Evolutionary conservation across 2,888 invertebrate species (phyloP), one percentile per base, ranked within the genome.

Genomic region (Spicauda simplicius): DNA sequence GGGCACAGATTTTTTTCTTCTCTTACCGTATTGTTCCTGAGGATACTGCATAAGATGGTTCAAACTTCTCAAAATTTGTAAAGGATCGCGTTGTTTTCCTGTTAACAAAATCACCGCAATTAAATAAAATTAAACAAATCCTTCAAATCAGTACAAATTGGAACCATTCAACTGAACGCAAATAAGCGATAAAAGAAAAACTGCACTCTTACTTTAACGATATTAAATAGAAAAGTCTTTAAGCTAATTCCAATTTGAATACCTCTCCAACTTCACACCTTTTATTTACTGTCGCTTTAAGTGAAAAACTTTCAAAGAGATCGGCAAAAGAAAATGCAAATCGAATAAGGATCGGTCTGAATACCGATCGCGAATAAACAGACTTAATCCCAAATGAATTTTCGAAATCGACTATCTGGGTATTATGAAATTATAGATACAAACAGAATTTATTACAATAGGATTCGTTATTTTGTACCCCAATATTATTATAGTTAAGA

Each of bases 81-180:
- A 76, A 10, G 92, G 81, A 76, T 92, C 91, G 7, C 90, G 83
- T 65, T 84, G 87, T 81, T 91, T 91, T 58, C 90, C 92, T 92
- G 80, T 70, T 64, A 68, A 73, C 62, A 59, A 75, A 77, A 73
- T 58, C 64, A 65, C 0, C 33, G 8, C 1, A 6, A 6, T 33
- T 41, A 41, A 41, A 41, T 41, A 14, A 41, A 33, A 41, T 14
- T 12, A 2, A 41, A 41, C 14, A 41, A 12, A 41, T 10, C 14
- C 4, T 4, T 14, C 10, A 14, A 10, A 41, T 41, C 14, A 41
- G 41, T 58, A 14, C 25, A 45, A 45, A 10, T n/a, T 45, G 14
- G 8, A 20, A 58, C 14, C 19, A 16, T 37, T 33, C 8, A 33
- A 33, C 33, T 33, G 33, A 12, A 7, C 5, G 7, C n/a, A 45